These are phyloP conservation scores for roundworm (Caenorhabditis elegans) DNA, from an alignment of 1,140 invertebrate genomes.

Conservation along the genomic window DNA sequence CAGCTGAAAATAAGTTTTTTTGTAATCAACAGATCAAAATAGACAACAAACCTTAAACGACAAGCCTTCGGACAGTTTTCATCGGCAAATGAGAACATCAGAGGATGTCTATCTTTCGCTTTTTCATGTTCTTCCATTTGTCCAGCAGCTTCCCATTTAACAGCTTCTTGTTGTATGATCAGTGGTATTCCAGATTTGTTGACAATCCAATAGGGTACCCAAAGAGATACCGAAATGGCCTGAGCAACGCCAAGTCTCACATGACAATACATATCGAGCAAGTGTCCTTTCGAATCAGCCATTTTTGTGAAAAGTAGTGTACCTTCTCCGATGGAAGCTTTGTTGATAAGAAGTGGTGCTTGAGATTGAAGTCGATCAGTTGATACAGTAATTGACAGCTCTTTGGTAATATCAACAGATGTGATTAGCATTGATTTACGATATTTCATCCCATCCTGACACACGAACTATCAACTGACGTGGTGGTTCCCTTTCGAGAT, in stretches of 20 bases:
- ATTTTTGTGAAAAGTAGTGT: constrained; percentile 19
- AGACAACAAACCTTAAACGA: constrained; percentile 75
- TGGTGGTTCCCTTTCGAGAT: constrained; percentile 60
- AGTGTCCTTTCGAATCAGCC: constrained; percentile 74
- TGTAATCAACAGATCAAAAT: no score
- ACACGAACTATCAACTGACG: constrained; percentile 85
- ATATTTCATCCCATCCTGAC: constrained; percentile 82
- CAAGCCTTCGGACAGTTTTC: constrained; percentile 72
- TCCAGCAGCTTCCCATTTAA: constrained; percentile 79
- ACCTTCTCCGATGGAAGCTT: constrained; percentile 22
- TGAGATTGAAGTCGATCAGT: constrained; percentile 33
- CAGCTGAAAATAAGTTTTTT: no score
- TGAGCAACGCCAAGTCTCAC: constrained; percentile 70
- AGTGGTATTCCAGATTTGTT: constrained; percentile 91
- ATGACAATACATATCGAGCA: constrained; percentile 76
- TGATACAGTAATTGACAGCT: neutral
- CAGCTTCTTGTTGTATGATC: constrained; percentile 85
- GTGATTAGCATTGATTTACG: constrained; percentile 68
- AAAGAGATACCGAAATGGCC: constrained; percentile 76
- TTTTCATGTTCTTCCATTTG: constrained; percentile 91
- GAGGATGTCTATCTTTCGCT: constrained; percentile 85
- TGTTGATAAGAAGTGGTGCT: neutral
- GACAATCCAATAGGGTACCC: constrained; percentile 88
- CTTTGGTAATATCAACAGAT: constrained; percentile 35
- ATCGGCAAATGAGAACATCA: constrained; percentile 89